phyloP scores from a whole-genome alignment of 2,113 vertebrate species.

The Okapia johnstoni region DNA sequence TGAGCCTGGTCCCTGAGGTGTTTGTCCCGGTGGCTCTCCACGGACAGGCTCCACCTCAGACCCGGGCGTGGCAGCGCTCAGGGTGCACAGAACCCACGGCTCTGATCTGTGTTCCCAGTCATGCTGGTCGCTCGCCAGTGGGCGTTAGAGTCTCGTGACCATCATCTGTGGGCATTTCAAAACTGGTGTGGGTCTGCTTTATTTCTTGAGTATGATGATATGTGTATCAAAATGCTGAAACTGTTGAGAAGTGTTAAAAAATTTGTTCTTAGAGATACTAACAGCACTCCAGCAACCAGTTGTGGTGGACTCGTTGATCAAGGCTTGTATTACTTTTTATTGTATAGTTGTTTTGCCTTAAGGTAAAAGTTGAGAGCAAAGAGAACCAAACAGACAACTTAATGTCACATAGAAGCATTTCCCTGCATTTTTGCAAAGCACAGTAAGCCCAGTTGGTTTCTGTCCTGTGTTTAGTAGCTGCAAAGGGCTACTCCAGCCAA shows the following conservation, averaged over 20 bases:
- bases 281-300: neutral
- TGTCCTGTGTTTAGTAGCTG: neutral
- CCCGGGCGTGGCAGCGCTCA: neutral
- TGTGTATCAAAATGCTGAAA: neutral
- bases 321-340: neutral
- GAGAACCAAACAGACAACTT: neutral
- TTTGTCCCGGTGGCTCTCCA: neutral
- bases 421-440: neutral
- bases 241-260: neutral
- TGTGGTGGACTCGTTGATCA: neutral
- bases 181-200: neutral
- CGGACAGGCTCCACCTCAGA: neutral
- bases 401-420: neutral
- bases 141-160: neutral
- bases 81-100: rapidly evolving
- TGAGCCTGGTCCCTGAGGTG: neutral
- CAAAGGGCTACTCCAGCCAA: neutral
- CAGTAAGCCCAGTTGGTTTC: neutral
- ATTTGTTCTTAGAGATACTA: neutral
- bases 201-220: neutral
- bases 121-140: neutral
- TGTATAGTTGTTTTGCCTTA: neutral
- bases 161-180: neutral
- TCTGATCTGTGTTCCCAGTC: neutral
- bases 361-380: neutral